These are phyloP conservation scores for Nothocercus julius DNA, from an alignment of 2,113 vertebrate species.

Conservation along the genomic window DNA sequence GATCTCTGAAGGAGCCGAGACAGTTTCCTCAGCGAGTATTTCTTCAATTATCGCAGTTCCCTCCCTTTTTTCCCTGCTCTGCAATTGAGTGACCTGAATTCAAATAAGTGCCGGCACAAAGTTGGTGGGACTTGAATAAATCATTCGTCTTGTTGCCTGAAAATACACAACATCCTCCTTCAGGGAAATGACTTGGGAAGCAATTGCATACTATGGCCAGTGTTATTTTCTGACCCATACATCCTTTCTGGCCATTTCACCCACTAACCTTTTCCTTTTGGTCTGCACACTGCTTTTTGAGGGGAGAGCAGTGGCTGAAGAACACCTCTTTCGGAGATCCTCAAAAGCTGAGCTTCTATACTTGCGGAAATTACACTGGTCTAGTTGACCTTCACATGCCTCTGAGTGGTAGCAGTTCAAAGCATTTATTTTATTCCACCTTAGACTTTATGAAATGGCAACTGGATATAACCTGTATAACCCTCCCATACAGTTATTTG, in stretches of 20 bases:
- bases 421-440: neutral
- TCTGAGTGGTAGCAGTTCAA: neutral
- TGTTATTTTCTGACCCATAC: neutral
- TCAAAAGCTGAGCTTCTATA: neutral
- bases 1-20: neutral
- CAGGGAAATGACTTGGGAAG: neutral
- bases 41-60: neutral
- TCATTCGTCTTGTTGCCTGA: neutral
- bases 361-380: neutral
- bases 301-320: neutral
- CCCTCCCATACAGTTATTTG: neutral
- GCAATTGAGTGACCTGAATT: neutral
- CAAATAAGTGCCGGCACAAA: neutral
- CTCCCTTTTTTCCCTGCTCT: neutral
- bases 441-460: neutral
- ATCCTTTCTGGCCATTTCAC: neutral
- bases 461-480: neutral
- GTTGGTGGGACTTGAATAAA: neutral
- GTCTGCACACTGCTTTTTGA: neutral
- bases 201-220: neutral
- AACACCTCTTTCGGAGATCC: neutral
- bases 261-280: neutral
- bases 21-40: neutral
- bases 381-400: neutral
- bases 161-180: neutral